Evolutionary conservation across 2,113 vertebrate genomes (phyloP).

Genomic region (Cromileptes altivelis): DNA sequence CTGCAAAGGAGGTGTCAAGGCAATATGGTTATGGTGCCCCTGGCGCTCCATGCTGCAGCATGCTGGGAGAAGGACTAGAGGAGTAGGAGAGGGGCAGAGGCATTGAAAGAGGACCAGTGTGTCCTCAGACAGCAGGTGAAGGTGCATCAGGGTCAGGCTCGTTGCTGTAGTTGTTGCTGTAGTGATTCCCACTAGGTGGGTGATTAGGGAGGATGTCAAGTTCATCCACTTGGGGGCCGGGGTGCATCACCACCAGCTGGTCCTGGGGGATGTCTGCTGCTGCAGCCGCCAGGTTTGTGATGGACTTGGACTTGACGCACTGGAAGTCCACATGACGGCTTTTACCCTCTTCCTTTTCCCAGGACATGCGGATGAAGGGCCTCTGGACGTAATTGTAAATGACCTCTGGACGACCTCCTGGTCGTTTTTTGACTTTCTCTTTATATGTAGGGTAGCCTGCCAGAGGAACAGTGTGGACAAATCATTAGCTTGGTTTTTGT

Average conservation of each 20-base stretch:
- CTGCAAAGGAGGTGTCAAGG: conserved; percentile 88
- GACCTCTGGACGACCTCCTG: conserved; percentile 95
- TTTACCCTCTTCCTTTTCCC: conserved; percentile 99
- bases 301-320: conserved; percentile 99
- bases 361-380: conserved; percentile 99
- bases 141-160: conserved; percentile 93
- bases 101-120: conserved; percentile 68
- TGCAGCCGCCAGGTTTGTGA: conserved; percentile 95
- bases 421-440: conserved; percentile 98
- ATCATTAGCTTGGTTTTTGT: background rate
- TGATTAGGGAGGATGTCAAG: conserved; percentile 95
- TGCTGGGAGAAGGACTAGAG: conserved; percentile 80
- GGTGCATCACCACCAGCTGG: conserved; percentile 96
- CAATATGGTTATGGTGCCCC: conserved; percentile 86
- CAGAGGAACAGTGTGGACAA: background rate
- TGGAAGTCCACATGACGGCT: conserved; percentile 99
- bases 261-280: conserved; percentile 98
- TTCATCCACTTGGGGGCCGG: conserved; percentile 97
- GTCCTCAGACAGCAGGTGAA: conserved; percentile 89
- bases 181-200: conserved; percentile 85
- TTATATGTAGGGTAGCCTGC: conserved; percentile 98
- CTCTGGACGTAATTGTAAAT: conserved; percentile 99
- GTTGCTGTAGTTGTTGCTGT: conserved; percentile 88
- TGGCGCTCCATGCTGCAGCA: conserved; percentile 86
- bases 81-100: conserved; percentile 73